Percentiles rank a stretch among this genome's conserved stretches.
phyloP scores from a whole-genome alignment of 2,113 vertebrate species.

The Corapipo altera region DNA sequence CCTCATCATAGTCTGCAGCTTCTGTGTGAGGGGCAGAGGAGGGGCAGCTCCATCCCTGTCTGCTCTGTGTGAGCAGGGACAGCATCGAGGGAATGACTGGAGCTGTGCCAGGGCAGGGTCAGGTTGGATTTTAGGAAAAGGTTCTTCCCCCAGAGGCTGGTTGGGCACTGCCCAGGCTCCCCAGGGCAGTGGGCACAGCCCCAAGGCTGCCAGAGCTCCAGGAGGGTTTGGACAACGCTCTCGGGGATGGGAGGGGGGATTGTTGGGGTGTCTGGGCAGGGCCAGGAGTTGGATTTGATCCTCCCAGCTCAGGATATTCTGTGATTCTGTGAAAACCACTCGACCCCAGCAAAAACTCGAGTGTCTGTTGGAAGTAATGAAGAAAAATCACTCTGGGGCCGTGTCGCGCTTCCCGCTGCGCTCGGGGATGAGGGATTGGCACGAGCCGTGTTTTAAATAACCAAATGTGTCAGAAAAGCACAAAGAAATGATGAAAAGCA shows the following conservation, averaged over 20 bases:
- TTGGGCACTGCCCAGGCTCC: neutral
- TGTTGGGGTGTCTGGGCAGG: neutral
- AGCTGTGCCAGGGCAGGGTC: neutral
- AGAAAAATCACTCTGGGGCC: constrained; percentile 11
- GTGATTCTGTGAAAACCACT: neutral
- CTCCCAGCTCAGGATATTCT: neutral
- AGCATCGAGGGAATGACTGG: neutral
- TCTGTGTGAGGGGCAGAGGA: neutral
- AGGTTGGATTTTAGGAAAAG: accelerated
- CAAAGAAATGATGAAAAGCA: neutral
- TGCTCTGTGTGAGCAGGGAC: too few relatives aligned
- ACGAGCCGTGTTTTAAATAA: neutral
- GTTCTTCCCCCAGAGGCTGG: neutral
- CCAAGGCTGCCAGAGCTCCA: neutral
- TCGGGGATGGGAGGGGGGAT: neutral
- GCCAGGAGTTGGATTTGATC: accelerated
- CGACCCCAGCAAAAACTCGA: accelerated
- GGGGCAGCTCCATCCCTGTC: neutral
- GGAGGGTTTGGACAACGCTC: accelerated
- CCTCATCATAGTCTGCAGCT: accelerated
- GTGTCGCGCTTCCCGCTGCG: neutral
- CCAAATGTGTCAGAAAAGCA: neutral
- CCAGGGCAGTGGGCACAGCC: neutral
- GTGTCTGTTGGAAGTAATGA: constrained; percentile 47
- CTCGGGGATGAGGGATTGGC: neutral